These are phyloP conservation scores for Ophioninae sp. DNA, from an alignment of 2,888 invertebrate species.

Conservation along the genomic window DNA sequence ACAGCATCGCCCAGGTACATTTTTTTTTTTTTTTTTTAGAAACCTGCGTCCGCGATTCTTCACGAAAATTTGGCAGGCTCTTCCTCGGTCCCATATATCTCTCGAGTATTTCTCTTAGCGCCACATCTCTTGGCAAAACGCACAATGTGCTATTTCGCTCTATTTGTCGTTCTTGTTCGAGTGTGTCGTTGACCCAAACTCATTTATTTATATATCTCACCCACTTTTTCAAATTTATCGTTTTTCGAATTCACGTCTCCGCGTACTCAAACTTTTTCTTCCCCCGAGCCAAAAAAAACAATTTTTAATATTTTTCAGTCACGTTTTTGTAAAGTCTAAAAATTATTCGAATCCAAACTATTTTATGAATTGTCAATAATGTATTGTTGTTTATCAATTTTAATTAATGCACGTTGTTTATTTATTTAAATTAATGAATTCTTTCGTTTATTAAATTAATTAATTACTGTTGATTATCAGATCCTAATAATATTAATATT, in stretches of 20 bases:
- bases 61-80: conserved; percentile 39
- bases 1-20: background rate
- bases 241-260: background rate
- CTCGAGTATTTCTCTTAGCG: conserved; percentile 50
- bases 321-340: too few relatives aligned
- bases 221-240: conserved; percentile 18
- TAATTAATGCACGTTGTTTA: too few relatives aligned
- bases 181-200: conserved; percentile 23
- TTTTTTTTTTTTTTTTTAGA: background rate
- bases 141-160: conserved; percentile 26
- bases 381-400: too few relatives aligned
- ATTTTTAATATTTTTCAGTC: background rate
- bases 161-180: conserved; percentile 33
- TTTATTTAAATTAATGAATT: too few relatives aligned
- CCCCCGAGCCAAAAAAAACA: background rate
- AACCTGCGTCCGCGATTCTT: conserved; percentile 9
- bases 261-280: background rate
- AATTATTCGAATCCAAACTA: too few relatives aligned
- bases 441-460: too few relatives aligned
- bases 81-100: conserved; percentile 9
- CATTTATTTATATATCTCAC: conserved; percentile 13
- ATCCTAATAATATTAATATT: too few relatives aligned
- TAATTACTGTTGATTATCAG: too few relatives aligned
- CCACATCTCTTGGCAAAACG: conserved; percentile 36
- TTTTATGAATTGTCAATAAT: too few relatives aligned